phyloP scores from a whole-genome alignment of 1,140 invertebrate genomes.

The Atopsyche davidsoni region DNA sequence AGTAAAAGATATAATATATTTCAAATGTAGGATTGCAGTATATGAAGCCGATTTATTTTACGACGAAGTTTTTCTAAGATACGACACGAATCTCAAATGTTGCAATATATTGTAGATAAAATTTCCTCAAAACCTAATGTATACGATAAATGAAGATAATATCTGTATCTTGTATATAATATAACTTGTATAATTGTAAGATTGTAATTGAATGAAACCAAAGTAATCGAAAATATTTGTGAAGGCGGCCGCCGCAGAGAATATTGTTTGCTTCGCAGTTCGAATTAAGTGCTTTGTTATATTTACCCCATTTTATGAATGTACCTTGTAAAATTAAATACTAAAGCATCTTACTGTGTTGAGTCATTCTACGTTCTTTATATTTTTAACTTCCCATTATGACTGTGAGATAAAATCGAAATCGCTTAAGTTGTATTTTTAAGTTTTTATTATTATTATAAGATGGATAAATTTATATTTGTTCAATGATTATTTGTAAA shows the following conservation, averaged over 20 bases:
- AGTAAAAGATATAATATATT: too few species aligned
- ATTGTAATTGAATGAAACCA: slow-evolving; percentile 30
- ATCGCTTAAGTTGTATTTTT: slow-evolving; percentile 16
- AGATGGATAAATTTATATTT: slow-evolving; percentile 25
- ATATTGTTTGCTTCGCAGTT: slow-evolving; percentile 29
- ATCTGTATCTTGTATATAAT: slow-evolving; percentile 21
- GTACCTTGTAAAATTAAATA: slow-evolving; percentile 20
- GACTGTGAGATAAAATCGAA: slow-evolving; percentile 19
- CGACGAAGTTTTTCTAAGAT: too few species aligned
- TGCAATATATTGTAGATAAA: slow-evolving; percentile 27
- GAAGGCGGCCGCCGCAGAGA: slow-evolving; percentile 27
- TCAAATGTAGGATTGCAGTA: too few species aligned
- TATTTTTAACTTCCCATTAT: slow-evolving; percentile 12
- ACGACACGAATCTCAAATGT: not conserved
- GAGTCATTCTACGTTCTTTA: slow-evolving; percentile 15
- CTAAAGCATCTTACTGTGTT: slow-evolving; percentile 13
- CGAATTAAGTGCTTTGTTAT: slow-evolving; percentile 18
- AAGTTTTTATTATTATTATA: slow-evolving; percentile 22
- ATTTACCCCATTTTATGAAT: slow-evolving; percentile 16
- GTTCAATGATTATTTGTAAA: slow-evolving; percentile 27
- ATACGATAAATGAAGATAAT: slow-evolving; percentile 29
- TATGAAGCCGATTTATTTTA: too few species aligned
- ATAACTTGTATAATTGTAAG: slow-evolving; percentile 22
- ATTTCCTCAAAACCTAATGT: slow-evolving; percentile 29
- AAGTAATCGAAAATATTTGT: slow-evolving; percentile 29